A percentile compares a stretch with the other conserved stretches of the same genome.
Conservation (phyloP, 2,113 vertebrate species). For the Rutilus rutilus region DNA sequence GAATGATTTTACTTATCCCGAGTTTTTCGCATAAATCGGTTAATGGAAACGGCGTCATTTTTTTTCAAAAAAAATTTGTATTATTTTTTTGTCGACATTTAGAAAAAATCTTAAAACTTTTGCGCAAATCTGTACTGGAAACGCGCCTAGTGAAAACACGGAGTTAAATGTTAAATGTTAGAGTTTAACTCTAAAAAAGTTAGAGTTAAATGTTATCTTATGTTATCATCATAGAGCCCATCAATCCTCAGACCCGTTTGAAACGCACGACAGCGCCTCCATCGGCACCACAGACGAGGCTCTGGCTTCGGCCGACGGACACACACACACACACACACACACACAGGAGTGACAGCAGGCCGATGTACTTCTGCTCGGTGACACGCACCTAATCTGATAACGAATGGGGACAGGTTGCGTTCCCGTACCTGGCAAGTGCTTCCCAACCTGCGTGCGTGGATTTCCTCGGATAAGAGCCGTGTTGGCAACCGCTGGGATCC, state of each 20-base stretch:
- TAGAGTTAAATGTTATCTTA: background rate
- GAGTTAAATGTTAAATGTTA: too few species aligned
- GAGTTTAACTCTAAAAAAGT: too few species aligned
- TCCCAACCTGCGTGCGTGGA: constrained; percentile 91
- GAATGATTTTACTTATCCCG: too few species aligned
- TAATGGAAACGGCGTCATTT: too few species aligned
- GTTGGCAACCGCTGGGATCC: constrained; percentile 96
- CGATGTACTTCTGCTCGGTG: constrained; percentile 83
- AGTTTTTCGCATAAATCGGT: too few species aligned
- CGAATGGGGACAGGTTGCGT: constrained; percentile 94
- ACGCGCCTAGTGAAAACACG: too few species aligned
- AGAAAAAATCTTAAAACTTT: too few species aligned
- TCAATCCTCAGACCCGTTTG: background rate
- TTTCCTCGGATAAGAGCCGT: constrained; percentile 97
- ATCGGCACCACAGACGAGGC: too few species aligned
- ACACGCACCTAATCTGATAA: constrained; percentile 99
- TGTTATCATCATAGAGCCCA: background rate
- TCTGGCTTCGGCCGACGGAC: background rate
- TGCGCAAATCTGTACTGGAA: too few species aligned
- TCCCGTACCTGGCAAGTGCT: constrained; percentile 93
- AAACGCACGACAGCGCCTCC: background rate
- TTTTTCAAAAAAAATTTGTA: too few species aligned
- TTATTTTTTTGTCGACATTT: too few species aligned
- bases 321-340: constrained; percentile 20
- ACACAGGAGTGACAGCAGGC: constrained; percentile 47